Evolutionary conservation across 2,113 vertebrate species (phyloP).

Genomic region (Lanius collurio): DNA sequence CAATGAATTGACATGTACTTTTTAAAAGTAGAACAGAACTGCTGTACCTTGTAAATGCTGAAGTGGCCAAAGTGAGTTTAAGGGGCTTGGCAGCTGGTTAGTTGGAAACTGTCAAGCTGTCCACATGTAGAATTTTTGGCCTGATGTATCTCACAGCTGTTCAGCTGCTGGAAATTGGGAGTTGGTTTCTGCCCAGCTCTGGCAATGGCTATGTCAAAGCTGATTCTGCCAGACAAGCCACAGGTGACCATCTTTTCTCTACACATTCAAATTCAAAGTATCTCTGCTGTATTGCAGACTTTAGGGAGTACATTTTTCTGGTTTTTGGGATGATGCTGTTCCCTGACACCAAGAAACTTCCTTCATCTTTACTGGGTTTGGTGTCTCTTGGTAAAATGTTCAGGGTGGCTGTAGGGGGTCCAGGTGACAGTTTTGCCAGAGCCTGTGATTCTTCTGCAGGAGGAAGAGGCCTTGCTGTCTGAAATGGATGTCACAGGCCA

Average conservation of each 20-base stretch:
- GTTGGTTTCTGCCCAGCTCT: background rate
- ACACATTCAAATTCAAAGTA: background rate
- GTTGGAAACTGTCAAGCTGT: background rate
- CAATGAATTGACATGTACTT: background rate
- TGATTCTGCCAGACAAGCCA: background rate
- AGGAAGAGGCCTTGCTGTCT: slow-evolving; percentile 93
- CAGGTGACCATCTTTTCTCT: background rate
- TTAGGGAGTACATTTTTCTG: background rate
- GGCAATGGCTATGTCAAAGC: background rate
- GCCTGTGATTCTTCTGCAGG: slow-evolving; percentile 67
- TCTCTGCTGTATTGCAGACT: background rate
- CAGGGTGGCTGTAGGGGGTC: background rate
- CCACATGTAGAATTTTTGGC: background rate
- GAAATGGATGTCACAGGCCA: slow-evolving; percentile 99
- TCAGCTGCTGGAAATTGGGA: background rate
- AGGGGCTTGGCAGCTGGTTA: background rate
- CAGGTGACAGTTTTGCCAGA: background rate
- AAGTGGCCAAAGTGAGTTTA: background rate
- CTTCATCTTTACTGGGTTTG: background rate
- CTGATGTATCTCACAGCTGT: background rate
- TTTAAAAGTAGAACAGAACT: background rate
- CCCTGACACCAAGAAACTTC: background rate
- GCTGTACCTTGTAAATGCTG: background rate
- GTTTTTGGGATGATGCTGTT: background rate
- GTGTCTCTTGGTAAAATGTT: background rate